phyloP scores from a whole-genome alignment of 2,888 invertebrate species.

The Metopia argyrocephala region DNA sequence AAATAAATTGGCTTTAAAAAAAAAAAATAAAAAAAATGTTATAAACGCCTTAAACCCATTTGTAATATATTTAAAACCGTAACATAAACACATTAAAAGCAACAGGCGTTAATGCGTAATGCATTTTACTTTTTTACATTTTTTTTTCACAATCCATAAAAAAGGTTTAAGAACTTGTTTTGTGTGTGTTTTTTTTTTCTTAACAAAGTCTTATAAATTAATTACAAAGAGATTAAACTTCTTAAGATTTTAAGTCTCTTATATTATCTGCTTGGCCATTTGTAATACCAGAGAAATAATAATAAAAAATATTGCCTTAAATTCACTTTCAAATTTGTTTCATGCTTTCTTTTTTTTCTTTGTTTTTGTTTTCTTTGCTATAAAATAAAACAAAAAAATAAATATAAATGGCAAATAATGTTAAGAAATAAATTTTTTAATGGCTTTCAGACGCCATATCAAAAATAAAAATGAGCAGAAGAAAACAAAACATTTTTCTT shows the following conservation, averaged over 20 bases:
- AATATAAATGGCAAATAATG: not conserved
- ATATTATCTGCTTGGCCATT: constrained; percentile 1
- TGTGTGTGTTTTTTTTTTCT: not conserved
- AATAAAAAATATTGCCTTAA: not conserved
- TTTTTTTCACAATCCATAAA: not conserved
- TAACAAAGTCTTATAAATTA: not conserved
- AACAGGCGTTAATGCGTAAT: constrained; percentile 6
- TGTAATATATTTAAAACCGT: no score
- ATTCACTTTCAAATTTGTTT: not conserved
- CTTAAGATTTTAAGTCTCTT: constrained; percentile 1
- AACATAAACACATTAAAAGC: not conserved
- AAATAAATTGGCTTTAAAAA: no score
- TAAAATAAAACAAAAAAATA: not conserved
- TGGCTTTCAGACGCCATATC: constrained; percentile 36
- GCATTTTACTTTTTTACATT: not conserved
- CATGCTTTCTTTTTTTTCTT: not conserved
- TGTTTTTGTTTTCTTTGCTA: not conserved
- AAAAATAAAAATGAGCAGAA: not conserved
- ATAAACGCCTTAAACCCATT: no score
- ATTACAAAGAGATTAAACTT: constrained; percentile 28
- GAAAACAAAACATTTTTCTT: not conserved
- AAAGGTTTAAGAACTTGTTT: not conserved
- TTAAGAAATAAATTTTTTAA: constrained; percentile 23
- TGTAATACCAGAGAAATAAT: not conserved
- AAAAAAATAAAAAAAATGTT: no score